Conservation (phyloP, 2,113 vertebrate species). For the Ciconia stormi region DNA sequence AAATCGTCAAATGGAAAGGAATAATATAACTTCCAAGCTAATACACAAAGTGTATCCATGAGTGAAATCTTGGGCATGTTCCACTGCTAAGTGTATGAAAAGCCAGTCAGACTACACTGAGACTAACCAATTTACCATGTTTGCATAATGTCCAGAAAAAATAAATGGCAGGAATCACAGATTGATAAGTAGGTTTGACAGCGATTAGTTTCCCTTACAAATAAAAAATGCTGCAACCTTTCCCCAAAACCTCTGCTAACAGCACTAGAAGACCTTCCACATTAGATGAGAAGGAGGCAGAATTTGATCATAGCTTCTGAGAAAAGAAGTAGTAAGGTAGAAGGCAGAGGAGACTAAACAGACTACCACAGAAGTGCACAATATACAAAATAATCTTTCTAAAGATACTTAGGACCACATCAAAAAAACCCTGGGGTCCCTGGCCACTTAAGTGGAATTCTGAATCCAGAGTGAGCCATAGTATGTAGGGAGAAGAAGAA, state of each 20-base stretch:
- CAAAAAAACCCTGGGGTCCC: background rate
- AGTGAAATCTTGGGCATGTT: background rate
- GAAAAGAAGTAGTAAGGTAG: background rate
- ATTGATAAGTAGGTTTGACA: background rate
- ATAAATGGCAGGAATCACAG: background rate
- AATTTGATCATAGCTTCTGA: background rate
- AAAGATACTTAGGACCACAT: background rate
- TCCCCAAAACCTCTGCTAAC: background rate
- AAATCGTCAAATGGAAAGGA: background rate
- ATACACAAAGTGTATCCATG: background rate
- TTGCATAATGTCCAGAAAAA: background rate
- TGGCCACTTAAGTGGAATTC: background rate
- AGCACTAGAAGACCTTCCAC: background rate
- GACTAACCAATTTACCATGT: background rate
- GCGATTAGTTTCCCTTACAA: background rate
- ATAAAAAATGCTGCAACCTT: background rate
- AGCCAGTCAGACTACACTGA: rapidly evolving
- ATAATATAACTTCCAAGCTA: background rate
- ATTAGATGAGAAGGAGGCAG: background rate
- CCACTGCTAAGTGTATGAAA: background rate
- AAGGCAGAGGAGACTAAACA: background rate
- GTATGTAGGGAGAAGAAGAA: background rate
- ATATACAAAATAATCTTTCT: background rate
- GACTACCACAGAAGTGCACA: background rate
- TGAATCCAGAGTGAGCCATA: background rate